Evolutionary conservation across 2,113 vertebrate genomes (phyloP).

Genomic region (Podilymbus podiceps): DNA sequence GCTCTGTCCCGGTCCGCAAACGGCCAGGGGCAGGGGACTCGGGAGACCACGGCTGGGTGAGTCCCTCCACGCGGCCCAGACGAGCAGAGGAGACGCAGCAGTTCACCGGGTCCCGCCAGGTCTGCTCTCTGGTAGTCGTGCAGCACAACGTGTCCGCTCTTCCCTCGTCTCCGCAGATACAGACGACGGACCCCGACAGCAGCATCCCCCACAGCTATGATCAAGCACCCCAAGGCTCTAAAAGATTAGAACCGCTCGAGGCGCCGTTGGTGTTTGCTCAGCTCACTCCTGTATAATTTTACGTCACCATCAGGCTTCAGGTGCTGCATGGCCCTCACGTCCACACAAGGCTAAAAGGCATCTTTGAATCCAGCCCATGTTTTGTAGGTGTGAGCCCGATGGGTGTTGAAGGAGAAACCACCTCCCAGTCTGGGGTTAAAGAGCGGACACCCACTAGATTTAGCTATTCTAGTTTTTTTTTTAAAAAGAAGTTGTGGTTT

Average conservation of each 20-base stretch:
- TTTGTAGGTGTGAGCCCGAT: background rate
- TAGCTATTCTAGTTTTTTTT: too few relatives aligned
- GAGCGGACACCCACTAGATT: background rate
- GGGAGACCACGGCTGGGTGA: rapidly evolving
- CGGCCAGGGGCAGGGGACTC: background rate
- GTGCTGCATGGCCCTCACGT: background rate
- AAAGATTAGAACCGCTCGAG: background rate
- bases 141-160: rapidly evolving
- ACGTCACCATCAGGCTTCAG: background rate
- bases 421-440: background rate
- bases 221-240: rapidly evolving
- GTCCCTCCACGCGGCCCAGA: background rate
- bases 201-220: background rate
- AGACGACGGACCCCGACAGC: rapidly evolving
- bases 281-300: background rate
- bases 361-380: background rate
- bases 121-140: background rate
- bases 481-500: too few relatives aligned
- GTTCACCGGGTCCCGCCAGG: background rate
- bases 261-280: background rate
- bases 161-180: background rate
- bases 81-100: background rate
- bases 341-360: background rate
- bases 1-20: background rate
- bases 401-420: background rate